Percentiles rank a stretch among this genome's conserved stretches.
phyloP scores from a whole-genome alignment of 2,113 vertebrate genomes.

The Zosterops borbonicus region DNA sequence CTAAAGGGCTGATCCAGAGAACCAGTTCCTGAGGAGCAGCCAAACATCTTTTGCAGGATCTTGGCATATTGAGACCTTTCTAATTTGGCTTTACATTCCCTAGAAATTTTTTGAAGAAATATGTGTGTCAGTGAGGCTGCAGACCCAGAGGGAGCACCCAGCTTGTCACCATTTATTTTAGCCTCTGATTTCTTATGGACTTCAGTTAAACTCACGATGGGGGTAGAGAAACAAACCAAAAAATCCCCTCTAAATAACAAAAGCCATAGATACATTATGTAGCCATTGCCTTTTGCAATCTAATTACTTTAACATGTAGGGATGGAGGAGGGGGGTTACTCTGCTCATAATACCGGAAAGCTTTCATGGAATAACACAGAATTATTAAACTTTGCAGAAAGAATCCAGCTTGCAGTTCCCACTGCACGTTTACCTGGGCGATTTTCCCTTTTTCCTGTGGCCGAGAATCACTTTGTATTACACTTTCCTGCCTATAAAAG shows the following conservation, averaged over 20 bases:
- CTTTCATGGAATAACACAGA: conserved; percentile 1
- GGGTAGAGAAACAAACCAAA: neutral
- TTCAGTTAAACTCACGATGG: neutral
- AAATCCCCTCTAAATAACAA: neutral
- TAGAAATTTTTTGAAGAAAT: neutral
- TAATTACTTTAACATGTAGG: conserved; percentile 44
- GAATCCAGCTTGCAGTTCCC: conserved; percentile 25
- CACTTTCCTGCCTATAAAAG: conserved; percentile 61
- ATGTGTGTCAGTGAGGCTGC: neutral
- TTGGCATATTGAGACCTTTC: neutral
- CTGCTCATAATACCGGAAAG: neutral
- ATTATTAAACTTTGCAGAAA: conserved; percentile 55
- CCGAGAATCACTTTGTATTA: conserved; percentile 53
- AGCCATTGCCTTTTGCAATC: neutral
- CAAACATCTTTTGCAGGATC: neutral
- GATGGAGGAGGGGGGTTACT: neutral
- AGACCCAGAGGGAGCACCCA: neutral
- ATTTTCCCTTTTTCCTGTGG: conserved; percentile 49
- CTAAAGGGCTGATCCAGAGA: neutral
- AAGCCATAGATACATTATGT: neutral
- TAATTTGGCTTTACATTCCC: neutral
- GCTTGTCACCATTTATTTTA: neutral
- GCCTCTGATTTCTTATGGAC: neutral
- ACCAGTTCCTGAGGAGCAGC: neutral
- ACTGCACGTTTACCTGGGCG: conserved; percentile 45